These are phyloP conservation scores for Nautilus pompilius DNA, from an alignment of 1,140 invertebrate species.

Conservation along the genomic window DNA sequence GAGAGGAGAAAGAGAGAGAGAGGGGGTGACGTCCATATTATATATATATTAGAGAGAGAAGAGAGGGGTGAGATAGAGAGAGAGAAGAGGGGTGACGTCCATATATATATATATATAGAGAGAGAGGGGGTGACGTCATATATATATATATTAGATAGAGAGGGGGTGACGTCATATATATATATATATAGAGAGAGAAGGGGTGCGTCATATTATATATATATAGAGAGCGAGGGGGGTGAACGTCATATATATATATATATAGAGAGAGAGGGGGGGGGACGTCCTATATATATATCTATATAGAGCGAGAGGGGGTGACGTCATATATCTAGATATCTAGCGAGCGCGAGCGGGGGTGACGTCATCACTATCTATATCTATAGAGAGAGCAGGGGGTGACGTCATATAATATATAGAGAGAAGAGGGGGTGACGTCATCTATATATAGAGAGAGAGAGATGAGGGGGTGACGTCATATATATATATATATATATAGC, in stretches of 20 bases:
- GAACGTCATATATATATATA: neutral
- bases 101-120: neutral
- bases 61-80: neutral
- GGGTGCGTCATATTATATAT: neutral
- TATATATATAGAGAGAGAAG: neutral
- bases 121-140: neutral
- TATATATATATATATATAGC: too few species aligned
- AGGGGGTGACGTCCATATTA: neutral
- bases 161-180: neutral
- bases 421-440: too few species aligned
- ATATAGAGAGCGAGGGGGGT: neutral
- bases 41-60: too few species aligned
- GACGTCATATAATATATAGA: too few species aligned
- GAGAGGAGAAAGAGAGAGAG: neutral
- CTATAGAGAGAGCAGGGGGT: too few species aligned
- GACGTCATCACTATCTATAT: too few species aligned
- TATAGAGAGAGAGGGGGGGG: neutral
- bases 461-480: too few species aligned
- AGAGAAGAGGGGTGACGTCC: neutral
- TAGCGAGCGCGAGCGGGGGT: too few species aligned
- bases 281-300: too few species aligned
- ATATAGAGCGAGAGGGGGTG: too few species aligned
- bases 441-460: too few species aligned
- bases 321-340: too few species aligned
- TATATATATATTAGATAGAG: neutral